Percentiles rank a stretch among this genome's conserved stretches.
phyloP scores from a whole-genome alignment of 2,797 vertebrate genomes.

The Prionace glauca region DNA sequence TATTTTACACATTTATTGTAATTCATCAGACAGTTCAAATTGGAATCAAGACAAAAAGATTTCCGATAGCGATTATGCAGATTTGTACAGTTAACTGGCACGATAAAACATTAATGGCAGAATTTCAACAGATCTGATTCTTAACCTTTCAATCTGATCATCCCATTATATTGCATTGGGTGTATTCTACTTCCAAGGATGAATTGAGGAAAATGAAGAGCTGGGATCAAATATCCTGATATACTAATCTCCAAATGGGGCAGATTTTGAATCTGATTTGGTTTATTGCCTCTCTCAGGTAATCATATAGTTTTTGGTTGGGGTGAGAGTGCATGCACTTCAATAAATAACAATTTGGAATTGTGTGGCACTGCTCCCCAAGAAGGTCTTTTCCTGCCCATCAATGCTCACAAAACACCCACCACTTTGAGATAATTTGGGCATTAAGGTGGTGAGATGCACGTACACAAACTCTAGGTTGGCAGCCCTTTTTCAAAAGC shows the following conservation, averaged over 20 bases:
- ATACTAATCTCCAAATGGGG: not conserved
- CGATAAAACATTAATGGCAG: not conserved
- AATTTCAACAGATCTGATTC: not conserved
- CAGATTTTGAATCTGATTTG: not conserved
- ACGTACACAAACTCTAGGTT: not conserved
- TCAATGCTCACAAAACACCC: not conserved
- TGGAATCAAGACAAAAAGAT: not conserved
- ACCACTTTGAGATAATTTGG: not conserved
- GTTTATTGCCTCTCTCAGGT: not conserved
- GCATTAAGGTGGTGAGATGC: not conserved
- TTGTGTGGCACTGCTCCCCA: not conserved
- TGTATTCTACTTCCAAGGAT: not conserved
- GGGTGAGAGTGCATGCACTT: not conserved
- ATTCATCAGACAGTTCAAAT: not conserved
- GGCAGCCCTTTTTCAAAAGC: not conserved
- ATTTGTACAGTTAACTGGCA: not conserved
- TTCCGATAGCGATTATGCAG: not conserved
- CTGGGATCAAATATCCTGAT: not conserved
- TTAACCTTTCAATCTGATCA: not conserved
- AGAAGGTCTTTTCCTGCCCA: not conserved
- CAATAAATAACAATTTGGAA: not conserved
- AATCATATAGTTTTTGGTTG: not conserved
- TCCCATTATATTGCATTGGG: not conserved
- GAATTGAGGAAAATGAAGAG: not conserved
- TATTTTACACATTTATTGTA: not conserved